These are phyloP conservation scores for Cardinalis cardinalis DNA, from an alignment of 2,113 vertebrate species.

Conservation along the genomic window DNA sequence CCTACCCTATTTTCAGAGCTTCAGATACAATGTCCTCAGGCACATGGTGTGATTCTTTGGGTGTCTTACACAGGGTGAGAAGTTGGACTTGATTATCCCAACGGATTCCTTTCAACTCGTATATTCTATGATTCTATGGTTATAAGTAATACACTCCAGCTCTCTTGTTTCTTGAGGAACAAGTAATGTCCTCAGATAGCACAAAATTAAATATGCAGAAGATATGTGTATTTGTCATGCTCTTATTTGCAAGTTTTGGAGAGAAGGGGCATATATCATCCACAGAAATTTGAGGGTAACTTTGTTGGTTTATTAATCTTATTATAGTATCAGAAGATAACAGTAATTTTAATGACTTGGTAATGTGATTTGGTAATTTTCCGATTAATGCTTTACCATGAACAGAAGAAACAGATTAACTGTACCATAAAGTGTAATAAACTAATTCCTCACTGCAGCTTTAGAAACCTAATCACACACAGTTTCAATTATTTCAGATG, in stretches of 20 bases:
- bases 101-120: neutral
- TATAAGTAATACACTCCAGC: neutral
- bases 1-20: neutral
- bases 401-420: conserved; percentile 59
- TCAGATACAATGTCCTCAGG: neutral
- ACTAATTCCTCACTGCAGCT: conserved; percentile 16
- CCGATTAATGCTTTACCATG: conserved; percentile 48
- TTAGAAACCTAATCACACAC: conserved; percentile 39
- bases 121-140: neutral
- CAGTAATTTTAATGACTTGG: conserved; percentile 41
- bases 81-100: neutral
- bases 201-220: neutral
- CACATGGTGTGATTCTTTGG: neutral
- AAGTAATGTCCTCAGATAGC: neutral
- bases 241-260: neutral
- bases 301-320: conserved; percentile 41
- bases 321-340: conserved; percentile 14
- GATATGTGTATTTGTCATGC: neutral
- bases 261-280: neutral
- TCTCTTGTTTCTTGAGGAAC: neutral
- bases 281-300: neutral
- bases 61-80: neutral
- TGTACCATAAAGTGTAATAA: neutral
- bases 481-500: conserved; percentile 57
- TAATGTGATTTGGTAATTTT: conserved; percentile 48